Evolutionary conservation across 1,140 invertebrate species (phyloP).

Genomic region (Drosophila aff.): DNA sequence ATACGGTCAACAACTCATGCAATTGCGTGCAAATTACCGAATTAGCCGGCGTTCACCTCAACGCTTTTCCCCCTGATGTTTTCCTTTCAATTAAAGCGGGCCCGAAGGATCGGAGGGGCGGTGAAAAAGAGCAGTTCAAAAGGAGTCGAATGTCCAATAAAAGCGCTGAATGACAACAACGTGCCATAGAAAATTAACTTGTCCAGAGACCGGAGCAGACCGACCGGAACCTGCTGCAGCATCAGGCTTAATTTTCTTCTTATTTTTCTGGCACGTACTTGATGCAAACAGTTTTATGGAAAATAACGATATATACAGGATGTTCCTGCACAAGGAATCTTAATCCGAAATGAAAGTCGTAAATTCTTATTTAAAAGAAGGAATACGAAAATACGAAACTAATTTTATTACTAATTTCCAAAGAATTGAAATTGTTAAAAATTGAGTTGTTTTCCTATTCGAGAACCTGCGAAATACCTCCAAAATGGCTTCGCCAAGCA

Average conservation of each 20-base stretch:
- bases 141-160: slow-evolving; percentile 63
- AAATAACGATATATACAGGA: neutral
- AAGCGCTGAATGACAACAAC: slow-evolving; percentile 75
- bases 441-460: neutral
- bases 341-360: neutral
- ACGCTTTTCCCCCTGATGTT: slow-evolving; percentile 70
- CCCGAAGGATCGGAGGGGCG: neutral
- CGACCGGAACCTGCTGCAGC: slow-evolving; percentile 30
- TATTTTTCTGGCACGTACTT: slow-evolving; percentile 63
- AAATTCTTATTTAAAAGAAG: no score
- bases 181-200: slow-evolving; percentile 82
- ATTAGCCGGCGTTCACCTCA: slow-evolving; percentile 76
- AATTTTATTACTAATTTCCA: neutral
- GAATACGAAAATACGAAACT: neutral
- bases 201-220: slow-evolving; percentile 38
- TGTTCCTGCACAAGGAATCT: neutral
- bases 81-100: slow-evolving; percentile 77
- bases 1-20: slow-evolving; percentile 82
- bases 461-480: neutral
- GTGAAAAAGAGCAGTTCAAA: neutral
- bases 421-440: neutral
- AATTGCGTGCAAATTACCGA: slow-evolving; percentile 82
- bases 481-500: no score
- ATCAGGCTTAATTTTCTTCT: slow-evolving; percentile 21
- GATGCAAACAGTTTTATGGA: slow-evolving; percentile 59